phyloP scores from a whole-genome alignment of 2,888 invertebrate species.

The Cantharis flavilabris region DNA sequence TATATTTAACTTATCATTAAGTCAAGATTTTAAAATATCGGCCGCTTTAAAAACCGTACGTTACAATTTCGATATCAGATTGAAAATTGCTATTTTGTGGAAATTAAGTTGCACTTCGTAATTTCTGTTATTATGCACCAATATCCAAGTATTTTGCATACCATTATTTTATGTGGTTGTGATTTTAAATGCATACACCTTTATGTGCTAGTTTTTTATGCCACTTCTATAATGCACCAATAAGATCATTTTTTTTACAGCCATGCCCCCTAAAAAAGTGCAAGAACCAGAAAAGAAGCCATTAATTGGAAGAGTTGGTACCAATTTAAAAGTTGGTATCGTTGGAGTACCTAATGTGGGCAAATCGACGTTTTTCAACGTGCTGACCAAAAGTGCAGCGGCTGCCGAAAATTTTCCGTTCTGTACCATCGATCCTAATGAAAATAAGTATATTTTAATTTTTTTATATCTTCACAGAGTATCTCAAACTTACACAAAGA shows the following conservation, averaged over 20 bases:
- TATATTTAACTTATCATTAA: conserved; percentile 49
- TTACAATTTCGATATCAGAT: conserved; percentile 56
- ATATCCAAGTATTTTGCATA: conserved; percentile 49
- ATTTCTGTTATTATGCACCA: conserved; percentile 51
- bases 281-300: conserved; percentile 88
- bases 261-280: conserved; percentile 87
- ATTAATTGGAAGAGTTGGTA: conserved; percentile 92
- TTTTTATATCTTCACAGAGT: not conserved
- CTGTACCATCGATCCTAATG: conserved; percentile 99
- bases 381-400: conserved; percentile 95
- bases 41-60: conserved; percentile 48
- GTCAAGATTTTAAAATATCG: conserved; percentile 46
- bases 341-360: conserved; percentile 98
- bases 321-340: conserved; percentile 95
- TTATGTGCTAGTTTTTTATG: conserved; percentile 1
- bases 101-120: conserved; percentile 54
- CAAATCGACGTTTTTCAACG: conserved; percentile 99
- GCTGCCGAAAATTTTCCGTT: conserved; percentile 99
- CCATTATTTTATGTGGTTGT: conserved; percentile 24
- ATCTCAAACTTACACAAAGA: not conserved
- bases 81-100: conserved; percentile 57
- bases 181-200: conserved; percentile 13
- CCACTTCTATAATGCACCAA: not conserved
- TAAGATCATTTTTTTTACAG: conserved; percentile 9
- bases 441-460: conserved; percentile 86